Evolutionary conservation across 2,113 vertebrate genomes (phyloP), one percentile per base, ranked within the genome.

Genomic region (Datnioides undecimradiatus): DNA sequence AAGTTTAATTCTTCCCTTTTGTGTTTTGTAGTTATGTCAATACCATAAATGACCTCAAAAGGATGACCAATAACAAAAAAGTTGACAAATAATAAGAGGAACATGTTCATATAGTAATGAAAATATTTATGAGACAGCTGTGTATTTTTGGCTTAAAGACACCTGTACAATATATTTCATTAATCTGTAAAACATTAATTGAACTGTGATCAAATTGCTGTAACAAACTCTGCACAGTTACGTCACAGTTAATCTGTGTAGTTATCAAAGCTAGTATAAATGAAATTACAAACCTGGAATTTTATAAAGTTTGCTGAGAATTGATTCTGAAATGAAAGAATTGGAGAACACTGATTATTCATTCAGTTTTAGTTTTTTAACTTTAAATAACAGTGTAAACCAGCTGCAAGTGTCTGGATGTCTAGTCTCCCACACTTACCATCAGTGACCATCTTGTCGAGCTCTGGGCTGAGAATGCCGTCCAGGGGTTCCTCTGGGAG

Each of bases 391-490:
- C 6, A 38, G 8, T 5, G 2, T 38, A n/a, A 66, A 76, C 36
- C 10, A 62, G 43, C 2, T 17, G 0, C 12, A 64, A 19, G 11
- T n/a, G 3, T 49, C 6, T 54, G 23, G 36, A 38, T 77, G 49
- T 5, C 31, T 72, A 45, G n/a, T 52, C 16, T 48, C 29, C 9
- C 11, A 41, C 46, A 94, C 95, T 96, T 94, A 99, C 98, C 98
- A 69, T 99, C 98, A 89, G 97, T 98, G 91, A 99, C 98, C 96
- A 99, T 99, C 94, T 96, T 98, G 95, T 99, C 98, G n/a, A 99
- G 93, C 71, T 99, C 98, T 74, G 98, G 97, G 88, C 98, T 99
- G 75, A 99, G 96, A 89, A 99, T 97, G 66, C 96, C 96, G 67
- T 99, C 98, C 66, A 99, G 88, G 16, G 96, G 98, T 79, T 99